A percentile compares a stretch with the other conserved stretches of the same genome.
phyloP scores from a whole-genome alignment of 2,888 invertebrate species.

The Teinopalpus imperialis region DNA sequence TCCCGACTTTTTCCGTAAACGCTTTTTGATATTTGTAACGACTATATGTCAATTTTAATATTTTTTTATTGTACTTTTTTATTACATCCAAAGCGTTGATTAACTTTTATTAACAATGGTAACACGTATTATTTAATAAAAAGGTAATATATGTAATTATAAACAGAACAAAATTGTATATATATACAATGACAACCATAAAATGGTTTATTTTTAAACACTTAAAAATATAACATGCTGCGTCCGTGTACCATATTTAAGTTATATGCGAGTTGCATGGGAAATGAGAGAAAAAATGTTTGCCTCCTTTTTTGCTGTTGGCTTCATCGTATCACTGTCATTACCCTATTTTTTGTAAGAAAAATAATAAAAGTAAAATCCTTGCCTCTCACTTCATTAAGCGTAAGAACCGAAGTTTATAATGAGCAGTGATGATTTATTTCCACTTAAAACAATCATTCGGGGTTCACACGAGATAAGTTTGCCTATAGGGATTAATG shows the following conservation, averaged over 20 bases:
- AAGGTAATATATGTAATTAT: too few species aligned
- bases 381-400: conserved; percentile 12
- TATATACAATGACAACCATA: too few species aligned
- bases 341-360: conserved; percentile 7
- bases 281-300: conserved; percentile 16
- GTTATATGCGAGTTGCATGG: conserved; percentile 7
- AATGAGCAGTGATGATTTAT: conserved; percentile 5
- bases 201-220: conserved; percentile 17
- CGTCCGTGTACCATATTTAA: conserved; percentile 3
- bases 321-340: conserved; percentile 20
- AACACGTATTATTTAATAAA: too few species aligned
- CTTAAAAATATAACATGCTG: background rate
- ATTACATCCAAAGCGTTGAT: too few species aligned
- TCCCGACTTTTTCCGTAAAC: too few species aligned
- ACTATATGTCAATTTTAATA: too few species aligned
- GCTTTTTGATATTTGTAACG: too few species aligned
- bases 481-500: too few species aligned
- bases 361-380: background rate
- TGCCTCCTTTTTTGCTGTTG: conserved; percentile 14
- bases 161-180: too few species aligned
- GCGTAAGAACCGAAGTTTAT: background rate
- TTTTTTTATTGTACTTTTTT: too few species aligned
- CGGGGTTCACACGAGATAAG: background rate
- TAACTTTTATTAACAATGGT: too few species aligned
- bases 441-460: conserved; percentile 4